These are phyloP conservation scores for Lagodon rhomboides DNA, from an alignment of 2,797 vertebrate genomes.

Conservation along the genomic window DNA sequence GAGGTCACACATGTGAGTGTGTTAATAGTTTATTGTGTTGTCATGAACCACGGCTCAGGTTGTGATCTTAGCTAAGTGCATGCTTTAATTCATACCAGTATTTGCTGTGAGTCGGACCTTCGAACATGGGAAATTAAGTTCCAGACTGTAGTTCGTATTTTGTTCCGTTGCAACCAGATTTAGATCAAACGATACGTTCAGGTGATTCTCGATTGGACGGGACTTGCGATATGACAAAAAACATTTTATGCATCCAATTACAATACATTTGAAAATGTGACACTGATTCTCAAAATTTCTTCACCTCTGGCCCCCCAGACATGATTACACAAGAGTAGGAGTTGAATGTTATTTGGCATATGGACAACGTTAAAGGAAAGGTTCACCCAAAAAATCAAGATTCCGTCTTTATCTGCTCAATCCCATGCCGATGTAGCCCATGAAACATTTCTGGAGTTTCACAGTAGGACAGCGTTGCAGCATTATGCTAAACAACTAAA, in stretches of 20 bases:
- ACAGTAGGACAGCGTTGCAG: no score
- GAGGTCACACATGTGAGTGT: not conserved
- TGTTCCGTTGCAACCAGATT: not conserved
- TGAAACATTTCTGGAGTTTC: no score
- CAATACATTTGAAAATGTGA: not conserved
- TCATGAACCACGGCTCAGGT: not conserved
- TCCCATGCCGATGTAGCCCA: no score
- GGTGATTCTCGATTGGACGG: not conserved
- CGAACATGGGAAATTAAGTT: not conserved
- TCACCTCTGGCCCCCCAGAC: not conserved
- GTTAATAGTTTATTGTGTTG: not conserved
- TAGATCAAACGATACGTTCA: not conserved
- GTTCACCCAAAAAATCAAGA: no score
- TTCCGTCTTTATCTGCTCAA: no score
- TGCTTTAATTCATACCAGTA: not conserved
- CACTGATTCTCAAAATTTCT: not conserved
- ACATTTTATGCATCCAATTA: not conserved
- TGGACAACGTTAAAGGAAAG: no score
- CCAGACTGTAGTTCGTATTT: not conserved
- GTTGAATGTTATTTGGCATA: no score
- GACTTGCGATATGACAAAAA: accelerated
- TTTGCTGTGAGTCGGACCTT: not conserved
- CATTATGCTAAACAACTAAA: no score
- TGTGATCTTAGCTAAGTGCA: not conserved
- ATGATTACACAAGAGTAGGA: no score